phyloP scores from a whole-genome alignment of 2,888 invertebrate genomes.

The Nomada fucata region DNA sequence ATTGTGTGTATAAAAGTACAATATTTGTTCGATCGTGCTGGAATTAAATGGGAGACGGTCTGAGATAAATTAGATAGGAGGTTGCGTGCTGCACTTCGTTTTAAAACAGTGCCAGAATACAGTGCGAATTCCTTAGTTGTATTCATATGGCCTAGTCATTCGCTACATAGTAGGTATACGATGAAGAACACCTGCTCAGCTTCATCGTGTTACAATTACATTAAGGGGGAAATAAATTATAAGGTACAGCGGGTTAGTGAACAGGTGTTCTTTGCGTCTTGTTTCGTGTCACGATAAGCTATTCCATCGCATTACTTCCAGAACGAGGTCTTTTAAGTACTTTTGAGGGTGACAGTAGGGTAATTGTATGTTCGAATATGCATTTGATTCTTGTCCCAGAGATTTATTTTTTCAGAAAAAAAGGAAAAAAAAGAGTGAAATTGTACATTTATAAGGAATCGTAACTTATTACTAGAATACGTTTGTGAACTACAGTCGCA shows the following conservation, averaged over 20 bases:
- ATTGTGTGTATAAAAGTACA: slow-evolving; percentile 60
- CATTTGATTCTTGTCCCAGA: slow-evolving; percentile 33
- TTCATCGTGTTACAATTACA: slow-evolving; percentile 73
- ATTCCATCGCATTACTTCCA: slow-evolving; percentile 62
- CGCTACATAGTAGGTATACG: slow-evolving; percentile 57
- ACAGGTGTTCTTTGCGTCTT: slow-evolving; percentile 66
- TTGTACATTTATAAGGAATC: slow-evolving; percentile 33
- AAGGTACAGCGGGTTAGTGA: slow-evolving; percentile 65
- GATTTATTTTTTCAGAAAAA: slow-evolving; percentile 29
- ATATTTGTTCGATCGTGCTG: slow-evolving; percentile 55
- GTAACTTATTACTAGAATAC: slow-evolving; percentile 26
- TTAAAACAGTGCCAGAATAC: slow-evolving; percentile 40
- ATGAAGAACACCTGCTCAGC: slow-evolving; percentile 71
- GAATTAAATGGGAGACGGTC: slow-evolving; percentile 44
- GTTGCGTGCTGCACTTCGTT: slow-evolving; percentile 46
- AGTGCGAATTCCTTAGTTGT: slow-evolving; percentile 63
- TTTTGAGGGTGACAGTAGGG: slow-evolving; percentile 64
- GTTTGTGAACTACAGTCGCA: slow-evolving; percentile 12
- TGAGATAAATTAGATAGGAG: slow-evolving; percentile 55
- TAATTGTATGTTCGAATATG: slow-evolving; percentile 18
- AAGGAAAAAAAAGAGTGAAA: slow-evolving; percentile 5
- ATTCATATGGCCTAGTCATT: slow-evolving; percentile 73
- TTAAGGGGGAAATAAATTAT: slow-evolving; percentile 69
- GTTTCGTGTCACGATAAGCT: slow-evolving; percentile 50
- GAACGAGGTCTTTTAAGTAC: slow-evolving; percentile 68